Conservation (phyloP, 2,113 vertebrate genomes). For the Sebastes schlegelii region DNA sequence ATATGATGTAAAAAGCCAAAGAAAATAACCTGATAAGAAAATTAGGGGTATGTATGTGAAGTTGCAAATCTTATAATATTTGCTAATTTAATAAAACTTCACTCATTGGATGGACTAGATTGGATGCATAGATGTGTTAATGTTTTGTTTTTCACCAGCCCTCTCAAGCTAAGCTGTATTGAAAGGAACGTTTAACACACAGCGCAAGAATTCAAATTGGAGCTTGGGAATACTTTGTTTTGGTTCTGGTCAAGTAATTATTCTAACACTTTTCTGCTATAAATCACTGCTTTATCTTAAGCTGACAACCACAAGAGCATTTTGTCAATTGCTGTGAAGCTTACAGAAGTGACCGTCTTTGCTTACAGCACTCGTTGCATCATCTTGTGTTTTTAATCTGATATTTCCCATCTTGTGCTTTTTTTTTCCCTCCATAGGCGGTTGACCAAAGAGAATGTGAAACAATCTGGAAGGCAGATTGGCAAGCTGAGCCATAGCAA, state of each 20-base stretch:
- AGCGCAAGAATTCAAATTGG: neutral
- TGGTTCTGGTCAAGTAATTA: conserved; percentile 16
- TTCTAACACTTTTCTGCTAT: conserved; percentile 9
- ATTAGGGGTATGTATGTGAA: neutral
- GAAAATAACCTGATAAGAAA: neutral
- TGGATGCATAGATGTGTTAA: neutral
- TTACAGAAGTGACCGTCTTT: conserved; percentile 25
- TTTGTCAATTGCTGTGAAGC: conserved; percentile 15
- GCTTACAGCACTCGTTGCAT: conserved; percentile 14
- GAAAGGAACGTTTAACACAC: neutral
- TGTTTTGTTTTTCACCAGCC: neutral
- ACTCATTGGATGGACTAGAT: neutral
- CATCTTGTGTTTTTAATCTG: conserved; percentile 39
- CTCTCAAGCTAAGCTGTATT: neutral
- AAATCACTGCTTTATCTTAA: conserved; percentile 21
- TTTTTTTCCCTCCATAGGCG: conserved; percentile 81
- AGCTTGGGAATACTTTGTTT: neutral
- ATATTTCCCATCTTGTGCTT: conserved; percentile 15
- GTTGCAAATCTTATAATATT: neutral
- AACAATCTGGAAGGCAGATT: conserved; percentile 98
- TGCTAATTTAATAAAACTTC: neutral
- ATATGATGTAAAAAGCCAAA: neutral
- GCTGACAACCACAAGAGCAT: conserved; percentile 8
- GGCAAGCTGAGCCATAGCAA: conserved; percentile 99
- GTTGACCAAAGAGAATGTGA: conserved; percentile 99